Conservation (phyloP, 2,888 invertebrate genomes). For the Eurytoma californica region DNA sequence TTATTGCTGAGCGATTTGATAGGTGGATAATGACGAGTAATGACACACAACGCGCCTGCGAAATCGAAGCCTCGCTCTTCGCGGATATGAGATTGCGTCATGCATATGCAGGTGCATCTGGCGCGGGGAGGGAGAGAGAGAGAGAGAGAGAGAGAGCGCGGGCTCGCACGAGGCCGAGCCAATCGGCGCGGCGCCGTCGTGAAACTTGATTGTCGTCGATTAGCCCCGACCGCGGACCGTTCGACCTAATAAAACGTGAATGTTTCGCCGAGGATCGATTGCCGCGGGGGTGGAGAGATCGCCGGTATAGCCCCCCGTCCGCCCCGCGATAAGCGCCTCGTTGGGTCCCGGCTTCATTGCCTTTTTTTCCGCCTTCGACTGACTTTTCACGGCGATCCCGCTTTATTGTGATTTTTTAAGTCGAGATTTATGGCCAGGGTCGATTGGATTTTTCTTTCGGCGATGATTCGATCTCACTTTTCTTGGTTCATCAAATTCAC, state of each 20-base stretch:
- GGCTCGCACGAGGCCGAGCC: background rate
- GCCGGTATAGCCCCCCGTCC: background rate
- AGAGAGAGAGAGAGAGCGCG: too few relatives aligned
- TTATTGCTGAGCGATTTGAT: slow-evolving; percentile 73
- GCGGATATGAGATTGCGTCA: slow-evolving; percentile 72
- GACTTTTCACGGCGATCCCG: too few relatives aligned
- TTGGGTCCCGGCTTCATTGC: background rate
- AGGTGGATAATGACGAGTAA: slow-evolving; percentile 74
- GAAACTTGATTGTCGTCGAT: slow-evolving; percentile 74
- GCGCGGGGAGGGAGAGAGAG: too few relatives aligned
- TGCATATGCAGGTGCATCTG: slow-evolving; percentile 74
- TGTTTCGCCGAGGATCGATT: slow-evolving; percentile 42
- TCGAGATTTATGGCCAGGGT: too few relatives aligned
- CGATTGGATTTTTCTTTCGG: too few relatives aligned
- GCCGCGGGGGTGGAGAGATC: background rate
- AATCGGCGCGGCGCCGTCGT: slow-evolving; percentile 67
- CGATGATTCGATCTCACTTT: too few relatives aligned
- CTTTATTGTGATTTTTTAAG: too few relatives aligned
- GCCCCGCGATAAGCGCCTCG: background rate
- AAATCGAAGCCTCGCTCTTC: slow-evolving; percentile 32
- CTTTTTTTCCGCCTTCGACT: too few relatives aligned
- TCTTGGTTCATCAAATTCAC: too few relatives aligned
- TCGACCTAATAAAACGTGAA: slow-evolving; percentile 68
- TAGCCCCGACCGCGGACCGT: slow-evolving; percentile 61
- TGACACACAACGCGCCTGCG: slow-evolving; percentile 65